Evolutionary conservation across 2,113 vertebrate species (phyloP), one percentile per base, ranked within the genome.

Genomic region (Beaufortia kweichowensis): DNA sequence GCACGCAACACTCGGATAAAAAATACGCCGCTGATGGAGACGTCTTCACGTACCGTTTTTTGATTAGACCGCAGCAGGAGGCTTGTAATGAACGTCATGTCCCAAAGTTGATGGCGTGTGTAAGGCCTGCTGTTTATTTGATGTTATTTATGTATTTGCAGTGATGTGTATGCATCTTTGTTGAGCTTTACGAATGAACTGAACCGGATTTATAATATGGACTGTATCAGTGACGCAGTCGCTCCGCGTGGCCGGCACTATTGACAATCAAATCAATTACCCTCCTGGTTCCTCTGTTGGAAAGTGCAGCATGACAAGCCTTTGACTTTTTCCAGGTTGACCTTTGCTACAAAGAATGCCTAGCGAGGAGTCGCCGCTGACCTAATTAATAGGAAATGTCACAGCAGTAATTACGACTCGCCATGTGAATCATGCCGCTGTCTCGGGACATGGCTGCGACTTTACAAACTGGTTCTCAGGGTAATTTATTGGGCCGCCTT

Each of bases 321-420:
- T 87, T 84, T 86, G 84, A 88, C 87, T 90, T 84, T 78, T 86
- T 83, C 82, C 77, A 84, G 84, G 85, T 85, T 90, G 89, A 91
- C 90, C 91, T 92, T 93, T 91, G 88, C 84, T 86, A 87, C 69
- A 78, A 74, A 80, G 76, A 75, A 24, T 71, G 66, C 64, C 35
- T 48, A 60, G 53, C 6, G n/a, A 85, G 87, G 79, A 90, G 84
- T 90, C 88, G 72, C 88, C 86, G 83, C 83, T 90, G 90, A 90
- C 88, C 87, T 89, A 91, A 92, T 92, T 91, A 92, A 90, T 90
- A 87, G 82, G 81, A 92, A 92, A 92, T 92, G 92, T 92, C 92
- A 92, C 73, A 71, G 83, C 87, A 83, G 87, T 92, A 90, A 91
- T 92, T 91, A 89, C 73, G 61, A 85, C 84, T 82, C 82, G 83